phyloP scores from a whole-genome alignment of 2,888 invertebrate genomes.

The Hypolimnas misippus region DNA sequence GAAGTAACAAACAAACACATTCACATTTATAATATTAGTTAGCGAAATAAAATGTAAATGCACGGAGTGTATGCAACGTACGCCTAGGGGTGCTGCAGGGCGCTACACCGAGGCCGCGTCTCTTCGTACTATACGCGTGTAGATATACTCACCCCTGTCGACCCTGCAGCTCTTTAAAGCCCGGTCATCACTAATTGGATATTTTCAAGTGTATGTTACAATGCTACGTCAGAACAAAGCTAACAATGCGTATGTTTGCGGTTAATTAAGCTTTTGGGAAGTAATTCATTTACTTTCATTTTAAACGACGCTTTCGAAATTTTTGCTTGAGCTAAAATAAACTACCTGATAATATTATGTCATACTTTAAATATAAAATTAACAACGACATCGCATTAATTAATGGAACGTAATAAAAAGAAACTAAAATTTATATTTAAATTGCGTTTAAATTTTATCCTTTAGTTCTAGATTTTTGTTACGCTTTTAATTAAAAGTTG shows the following conservation, averaged over 20 bases:
- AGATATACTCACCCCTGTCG: constrained; percentile 76
- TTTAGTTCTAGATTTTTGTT: background rate
- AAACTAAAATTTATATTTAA: background rate
- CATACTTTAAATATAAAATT: background rate
- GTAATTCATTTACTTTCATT: constrained; percentile 26
- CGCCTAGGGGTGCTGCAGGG: constrained; percentile 41
- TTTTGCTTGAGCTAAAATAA: background rate
- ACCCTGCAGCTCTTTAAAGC: constrained; percentile 70
- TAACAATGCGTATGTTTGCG: constrained; percentile 25
- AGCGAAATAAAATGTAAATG: constrained; percentile 20
- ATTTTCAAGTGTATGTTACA: constrained; percentile 59
- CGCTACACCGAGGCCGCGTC: constrained; percentile 53
- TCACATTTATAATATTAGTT: background rate
- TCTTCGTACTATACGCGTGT: constrained; percentile 68
- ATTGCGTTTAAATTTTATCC: background rate
- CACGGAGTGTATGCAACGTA: background rate
- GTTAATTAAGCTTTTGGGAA: constrained; percentile 27
- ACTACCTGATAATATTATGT: background rate
- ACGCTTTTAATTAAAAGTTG: background rate
- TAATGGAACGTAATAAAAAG: background rate
- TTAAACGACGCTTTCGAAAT: constrained; percentile 2
- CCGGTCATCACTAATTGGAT: constrained; percentile 61
- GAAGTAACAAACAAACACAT: background rate
- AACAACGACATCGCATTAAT: background rate
- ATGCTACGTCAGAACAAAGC: constrained; percentile 46